Evolutionary conservation across 1,140 invertebrate species (phyloP), one percentile per base, ranked within the genome.

Genomic region (Dendrolimus punctatus): DNA sequence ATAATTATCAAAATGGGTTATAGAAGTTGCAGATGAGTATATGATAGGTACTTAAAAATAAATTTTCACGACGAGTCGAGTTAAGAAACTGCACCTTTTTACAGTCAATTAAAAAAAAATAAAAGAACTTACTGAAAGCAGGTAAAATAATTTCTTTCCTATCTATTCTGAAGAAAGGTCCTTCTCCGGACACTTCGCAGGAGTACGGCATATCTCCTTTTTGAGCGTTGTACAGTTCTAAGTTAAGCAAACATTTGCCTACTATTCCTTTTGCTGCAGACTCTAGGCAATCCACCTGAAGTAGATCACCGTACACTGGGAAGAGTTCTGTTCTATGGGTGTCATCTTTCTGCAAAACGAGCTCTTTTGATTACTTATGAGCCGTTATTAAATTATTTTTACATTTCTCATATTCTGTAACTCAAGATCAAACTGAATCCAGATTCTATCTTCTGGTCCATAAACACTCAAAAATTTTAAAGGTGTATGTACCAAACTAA

Each of bases 161-260:
- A 0, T 58, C 66, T 5, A 78, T 72, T 7, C 60, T 67, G 39
- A 85, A 85, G 46, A 53, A 65, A 0, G 80, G 80, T 47, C 76
- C 50, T 39, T 85, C 80, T 1, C 79, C 80, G 0, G 77, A 80
- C 0, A 76, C 72, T 44, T 80, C 81, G 49, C 81, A 85, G 2
- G 64, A 57, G 47, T 70, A 71, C 0, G 38, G 57, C 36, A 75
- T 67, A 44, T 73, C 62, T 0, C 54, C 51, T 0, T n/a, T 51
- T 0, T 61, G 64, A 0, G 75, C 68, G 10, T 71, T 57, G 37
- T 62, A 61, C 6, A 70, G 66, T 38, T 73, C 72, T 5, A 74
- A 23, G 0, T 51, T 51, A 5, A 81, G 49, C 4, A 62, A 44
- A 39, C 80, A 83, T 3, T 41, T 46, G 0, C 78, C 78, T 10